Conservation (phyloP, 35 echinoderm and acorn worm species). For the Apostichopus japonicus region DNA sequence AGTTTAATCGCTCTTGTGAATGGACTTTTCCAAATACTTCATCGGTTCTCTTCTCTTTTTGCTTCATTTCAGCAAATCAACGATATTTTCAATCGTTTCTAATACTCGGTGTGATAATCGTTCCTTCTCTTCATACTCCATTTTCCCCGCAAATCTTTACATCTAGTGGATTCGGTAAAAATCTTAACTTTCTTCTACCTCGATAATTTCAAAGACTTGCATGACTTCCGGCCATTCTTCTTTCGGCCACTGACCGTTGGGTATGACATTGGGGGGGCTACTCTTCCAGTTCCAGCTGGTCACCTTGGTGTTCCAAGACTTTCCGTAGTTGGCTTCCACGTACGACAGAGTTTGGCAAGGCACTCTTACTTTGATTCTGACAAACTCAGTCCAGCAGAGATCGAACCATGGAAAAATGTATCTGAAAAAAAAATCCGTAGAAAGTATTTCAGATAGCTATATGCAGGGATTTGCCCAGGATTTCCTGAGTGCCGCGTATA, state of each 20-base stretch:
- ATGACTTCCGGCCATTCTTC: conserved; percentile 91
- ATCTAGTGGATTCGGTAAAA: neutral
- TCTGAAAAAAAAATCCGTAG: conserved; percentile 38
- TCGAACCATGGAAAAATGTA: conserved; percentile 90
- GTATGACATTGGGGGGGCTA: conserved; percentile 89
- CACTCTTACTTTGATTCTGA: conserved; percentile 74
- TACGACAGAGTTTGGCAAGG: conserved; percentile 87
- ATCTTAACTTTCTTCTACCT: conserved; percentile 26
- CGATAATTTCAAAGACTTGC: conserved; percentile 76
- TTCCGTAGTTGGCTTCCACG: conserved; percentile 96
- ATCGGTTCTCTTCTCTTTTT: no score
- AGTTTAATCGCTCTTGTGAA: no score
- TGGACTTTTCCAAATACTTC: no score
- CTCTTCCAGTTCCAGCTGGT: conserved; percentile 91
- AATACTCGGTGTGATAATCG: no score
- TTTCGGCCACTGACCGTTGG: conserved; percentile 84
- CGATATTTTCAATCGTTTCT: no score
- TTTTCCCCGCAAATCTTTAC: no score
- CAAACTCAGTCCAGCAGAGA: conserved; percentile 94
- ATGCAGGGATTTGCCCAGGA: no score
- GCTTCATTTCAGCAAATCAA: no score
- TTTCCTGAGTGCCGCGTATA: no score
- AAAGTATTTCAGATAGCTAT: no score
- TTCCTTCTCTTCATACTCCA: no score
- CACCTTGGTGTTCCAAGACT: conserved; percentile 89